These are phyloP conservation scores for Coleophora deauratella DNA, from an alignment of 2,888 invertebrate species.

Conservation along the genomic window DNA sequence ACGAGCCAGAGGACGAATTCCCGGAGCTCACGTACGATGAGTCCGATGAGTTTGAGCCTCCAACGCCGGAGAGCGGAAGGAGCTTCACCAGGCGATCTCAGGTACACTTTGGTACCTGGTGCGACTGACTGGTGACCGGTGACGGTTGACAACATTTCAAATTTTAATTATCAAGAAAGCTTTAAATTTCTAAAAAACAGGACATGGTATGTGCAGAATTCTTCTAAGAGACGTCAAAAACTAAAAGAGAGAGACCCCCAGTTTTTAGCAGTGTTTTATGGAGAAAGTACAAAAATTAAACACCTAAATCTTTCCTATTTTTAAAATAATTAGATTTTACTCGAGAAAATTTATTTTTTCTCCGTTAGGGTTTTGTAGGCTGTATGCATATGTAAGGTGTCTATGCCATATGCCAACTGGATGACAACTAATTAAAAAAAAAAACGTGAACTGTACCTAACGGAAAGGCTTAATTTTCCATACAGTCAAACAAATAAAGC, in stretches of 20 bases:
- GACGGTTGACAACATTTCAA: neutral
- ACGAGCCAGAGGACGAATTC: constrained; percentile 53
- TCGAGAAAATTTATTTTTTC: no score
- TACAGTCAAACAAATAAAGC: no score
- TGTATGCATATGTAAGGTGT: no score
- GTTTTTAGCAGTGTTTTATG: neutral
- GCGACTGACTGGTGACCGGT: neutral
- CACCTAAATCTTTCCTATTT: no score
- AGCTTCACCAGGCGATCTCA: constrained; percentile 61
- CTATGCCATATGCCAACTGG: no score
- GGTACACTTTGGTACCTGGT: constrained; percentile 37
- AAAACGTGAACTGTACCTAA: no score
- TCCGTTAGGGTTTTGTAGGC: no score
- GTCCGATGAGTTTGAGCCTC: constrained; percentile 42
- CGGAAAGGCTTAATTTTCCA: no score
- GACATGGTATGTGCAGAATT: neutral
- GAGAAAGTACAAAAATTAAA: neutral
- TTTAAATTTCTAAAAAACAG: no score
- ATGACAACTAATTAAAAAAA: no score
- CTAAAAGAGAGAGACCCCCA: neutral
- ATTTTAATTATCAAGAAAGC: neutral
- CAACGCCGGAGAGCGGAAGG: constrained; percentile 39
- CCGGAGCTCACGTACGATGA: constrained; percentile 67
- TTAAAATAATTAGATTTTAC: no score
- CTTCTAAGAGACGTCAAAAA: neutral